Evolutionary conservation across 1,140 invertebrate species (phyloP).

Genomic region (Plutomurus gul): DNA sequence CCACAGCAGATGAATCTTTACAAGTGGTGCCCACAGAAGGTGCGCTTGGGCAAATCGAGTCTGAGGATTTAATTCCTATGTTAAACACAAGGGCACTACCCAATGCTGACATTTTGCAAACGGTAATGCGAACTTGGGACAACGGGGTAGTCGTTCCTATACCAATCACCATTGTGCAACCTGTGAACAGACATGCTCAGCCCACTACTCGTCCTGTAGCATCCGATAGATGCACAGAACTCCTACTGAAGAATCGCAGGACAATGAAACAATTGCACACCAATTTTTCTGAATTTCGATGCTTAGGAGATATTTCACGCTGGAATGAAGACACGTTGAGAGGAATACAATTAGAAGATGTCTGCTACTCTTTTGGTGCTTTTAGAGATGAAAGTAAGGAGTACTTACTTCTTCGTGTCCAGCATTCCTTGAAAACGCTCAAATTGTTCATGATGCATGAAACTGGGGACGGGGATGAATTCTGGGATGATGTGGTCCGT

Average conservation of each 20-base stretch:
- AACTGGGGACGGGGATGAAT: not conserved
- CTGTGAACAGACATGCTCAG: not conserved
- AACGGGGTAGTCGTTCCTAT: not conserved
- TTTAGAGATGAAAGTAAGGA: not conserved
- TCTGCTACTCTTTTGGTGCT: not conserved
- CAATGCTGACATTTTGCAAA: no score
- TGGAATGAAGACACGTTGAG: not conserved
- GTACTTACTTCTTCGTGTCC: not conserved
- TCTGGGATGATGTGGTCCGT: not conserved
- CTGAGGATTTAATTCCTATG: no score
- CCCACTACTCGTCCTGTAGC: no score
- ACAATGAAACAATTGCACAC: not conserved
- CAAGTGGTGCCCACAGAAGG: no score
- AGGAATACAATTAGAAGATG: not conserved
- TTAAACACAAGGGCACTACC: no score
- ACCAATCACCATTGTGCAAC: not conserved
- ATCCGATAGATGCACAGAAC: not conserved
- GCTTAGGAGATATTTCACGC: not conserved
- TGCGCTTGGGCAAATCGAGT: no score
- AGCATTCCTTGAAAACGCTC: not conserved
- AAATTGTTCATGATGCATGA: not conserved
- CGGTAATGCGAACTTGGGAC: not conserved
- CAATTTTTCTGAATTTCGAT: not conserved
- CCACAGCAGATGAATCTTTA: no score
- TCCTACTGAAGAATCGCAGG: not conserved